A percentile compares a stretch with the other conserved stretches of the same genome.
Conservation (phyloP, 2,888 invertebrate genomes). For the Margaritifera margaritifera region DNA sequence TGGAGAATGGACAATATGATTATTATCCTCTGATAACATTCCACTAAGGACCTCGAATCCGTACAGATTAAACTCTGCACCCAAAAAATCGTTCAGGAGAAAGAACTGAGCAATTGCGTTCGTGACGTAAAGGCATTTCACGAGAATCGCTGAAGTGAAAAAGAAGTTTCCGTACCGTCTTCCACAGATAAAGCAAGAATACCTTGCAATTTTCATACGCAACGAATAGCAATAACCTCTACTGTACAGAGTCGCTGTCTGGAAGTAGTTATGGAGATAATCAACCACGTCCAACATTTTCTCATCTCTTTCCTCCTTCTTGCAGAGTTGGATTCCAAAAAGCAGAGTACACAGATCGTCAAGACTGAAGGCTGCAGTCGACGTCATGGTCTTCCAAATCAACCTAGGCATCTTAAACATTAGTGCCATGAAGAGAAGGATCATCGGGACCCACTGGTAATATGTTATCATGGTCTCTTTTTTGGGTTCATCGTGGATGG, state of each 20-base stretch:
- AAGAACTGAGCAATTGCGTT: slow-evolving; percentile 68
- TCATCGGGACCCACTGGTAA: slow-evolving; percentile 53
- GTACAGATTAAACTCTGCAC: slow-evolving; percentile 57
- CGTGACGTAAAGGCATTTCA: slow-evolving; percentile 60
- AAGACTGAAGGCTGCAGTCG: slow-evolving; percentile 37
- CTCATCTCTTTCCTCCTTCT: slow-evolving; percentile 48
- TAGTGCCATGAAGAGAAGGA: slow-evolving; percentile 42
- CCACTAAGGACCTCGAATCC: slow-evolving; percentile 59
- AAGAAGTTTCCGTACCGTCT: slow-evolving; percentile 65
- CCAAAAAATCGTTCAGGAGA: slow-evolving; percentile 62
- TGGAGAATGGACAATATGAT: slow-evolving; percentile 52
- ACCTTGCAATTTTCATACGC: slow-evolving; percentile 50
- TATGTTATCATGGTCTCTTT: slow-evolving; percentile 36
- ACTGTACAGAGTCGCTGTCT: slow-evolving; percentile 50
- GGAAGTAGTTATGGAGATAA: slow-evolving; percentile 57
- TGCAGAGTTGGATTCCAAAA: too few relatives aligned
- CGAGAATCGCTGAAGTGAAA: slow-evolving; percentile 59
- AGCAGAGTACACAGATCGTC: slow-evolving; percentile 25
- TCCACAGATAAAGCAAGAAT: slow-evolving; percentile 59
- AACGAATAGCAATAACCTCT: slow-evolving; percentile 46
- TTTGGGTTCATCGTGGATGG: slow-evolving; percentile 18
- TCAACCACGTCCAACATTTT: slow-evolving; percentile 52
- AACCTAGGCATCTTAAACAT: slow-evolving; percentile 45
- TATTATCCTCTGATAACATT: slow-evolving; percentile 39
- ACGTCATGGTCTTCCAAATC: slow-evolving; percentile 36